phyloP scores from a whole-genome alignment of 1,140 invertebrate species.

The Coboldia fuscipes region DNA sequence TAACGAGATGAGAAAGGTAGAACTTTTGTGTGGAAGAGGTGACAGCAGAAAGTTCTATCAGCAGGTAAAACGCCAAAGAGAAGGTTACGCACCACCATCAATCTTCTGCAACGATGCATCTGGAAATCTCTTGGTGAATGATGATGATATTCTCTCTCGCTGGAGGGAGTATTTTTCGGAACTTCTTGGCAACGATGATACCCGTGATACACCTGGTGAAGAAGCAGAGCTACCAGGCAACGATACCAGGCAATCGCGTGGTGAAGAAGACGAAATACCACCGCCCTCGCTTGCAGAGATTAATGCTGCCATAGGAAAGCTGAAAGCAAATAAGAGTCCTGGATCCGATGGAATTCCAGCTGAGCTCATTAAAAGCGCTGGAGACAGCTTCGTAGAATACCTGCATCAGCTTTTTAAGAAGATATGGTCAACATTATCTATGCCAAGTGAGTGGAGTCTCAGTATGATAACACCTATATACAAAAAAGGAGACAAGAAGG shows the following conservation, averaged over 20 bases:
- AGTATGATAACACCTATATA: constrained; percentile 7
- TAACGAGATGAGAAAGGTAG: no score
- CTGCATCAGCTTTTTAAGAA: constrained; percentile 1
- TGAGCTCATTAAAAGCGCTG: background rate
- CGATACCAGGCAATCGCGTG: background rate
- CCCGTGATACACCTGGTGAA: background rate
- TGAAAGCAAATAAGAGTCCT: background rate
- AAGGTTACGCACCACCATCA: background rate
- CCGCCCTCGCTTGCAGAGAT: background rate
- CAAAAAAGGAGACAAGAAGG: constrained; percentile 10
- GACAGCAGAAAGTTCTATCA: background rate
- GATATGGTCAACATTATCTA: constrained; percentile 7
- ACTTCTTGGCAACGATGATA: background rate
- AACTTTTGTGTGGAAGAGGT: no score
- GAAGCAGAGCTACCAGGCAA: no score
- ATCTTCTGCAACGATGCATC: background rate
- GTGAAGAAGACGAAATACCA: background rate
- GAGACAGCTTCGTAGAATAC: background rate
- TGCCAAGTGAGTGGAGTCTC: constrained; percentile 9
- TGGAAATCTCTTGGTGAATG: background rate
- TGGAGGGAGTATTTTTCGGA: background rate
- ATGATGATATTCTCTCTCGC: background rate
- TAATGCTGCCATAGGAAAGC: background rate
- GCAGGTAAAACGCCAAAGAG: background rate
- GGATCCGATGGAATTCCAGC: background rate